These are phyloP conservation scores for Formica selysi DNA, from an alignment of 1,140 invertebrate genomes.

Conservation along the genomic window DNA sequence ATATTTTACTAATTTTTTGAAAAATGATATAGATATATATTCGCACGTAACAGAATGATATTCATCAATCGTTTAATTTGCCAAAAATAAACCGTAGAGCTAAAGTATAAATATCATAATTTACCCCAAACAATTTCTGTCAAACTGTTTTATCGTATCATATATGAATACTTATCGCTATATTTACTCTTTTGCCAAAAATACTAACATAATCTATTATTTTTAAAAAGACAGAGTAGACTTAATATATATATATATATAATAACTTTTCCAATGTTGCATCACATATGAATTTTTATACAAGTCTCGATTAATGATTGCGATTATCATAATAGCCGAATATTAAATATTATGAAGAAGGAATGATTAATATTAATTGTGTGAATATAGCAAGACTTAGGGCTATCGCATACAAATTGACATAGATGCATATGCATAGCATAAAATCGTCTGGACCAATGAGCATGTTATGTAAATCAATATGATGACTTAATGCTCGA, in stretches of 20 bases:
- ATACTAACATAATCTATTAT: not conserved
- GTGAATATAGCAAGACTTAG: not conserved
- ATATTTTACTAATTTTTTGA: not conserved
- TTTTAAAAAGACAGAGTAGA: not conserved
- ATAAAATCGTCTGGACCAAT: too few relatives aligned
- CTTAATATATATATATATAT: not conserved
- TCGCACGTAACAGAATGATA: too few relatives aligned
- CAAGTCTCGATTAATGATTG: not conserved
- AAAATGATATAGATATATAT: not conserved
- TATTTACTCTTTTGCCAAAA: not conserved
- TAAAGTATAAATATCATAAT: conserved; percentile 4
- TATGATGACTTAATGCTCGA: too few relatives aligned
- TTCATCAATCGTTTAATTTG: too few relatives aligned
- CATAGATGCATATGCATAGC: too few relatives aligned
- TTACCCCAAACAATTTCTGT: not conserved
- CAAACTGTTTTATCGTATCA: not conserved
- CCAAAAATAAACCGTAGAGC: not conserved
- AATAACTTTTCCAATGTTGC: not conserved
- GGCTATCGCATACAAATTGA: too few relatives aligned
- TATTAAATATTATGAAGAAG: not conserved
- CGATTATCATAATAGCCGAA: not conserved
- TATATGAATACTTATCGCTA: not conserved
- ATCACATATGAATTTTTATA: not conserved
- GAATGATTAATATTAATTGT: not conserved
- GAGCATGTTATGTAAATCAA: too few relatives aligned